phyloP scores from a whole-genome alignment of 2,888 invertebrate species.

The Tipula unca region DNA sequence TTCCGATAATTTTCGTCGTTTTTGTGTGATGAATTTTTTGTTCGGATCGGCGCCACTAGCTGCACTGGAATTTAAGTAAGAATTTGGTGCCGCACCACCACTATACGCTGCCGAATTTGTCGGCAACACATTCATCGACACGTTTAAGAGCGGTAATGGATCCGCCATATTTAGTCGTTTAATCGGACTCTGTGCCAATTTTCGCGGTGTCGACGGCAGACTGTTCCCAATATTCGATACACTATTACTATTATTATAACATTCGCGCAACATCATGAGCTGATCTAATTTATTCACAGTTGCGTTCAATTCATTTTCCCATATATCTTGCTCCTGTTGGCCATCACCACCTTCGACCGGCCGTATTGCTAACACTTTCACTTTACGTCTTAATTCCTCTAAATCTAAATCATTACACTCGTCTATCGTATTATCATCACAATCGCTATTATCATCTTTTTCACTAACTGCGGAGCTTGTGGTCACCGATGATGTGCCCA shows the following conservation, averaged over 20 bases:
- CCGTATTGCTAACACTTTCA: slow-evolving; percentile 62
- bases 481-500: slow-evolving; percentile 46
- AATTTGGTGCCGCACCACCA: not conserved
- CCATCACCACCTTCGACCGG: slow-evolving; percentile 66
- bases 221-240: slow-evolving; percentile 27
- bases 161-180: slow-evolving; percentile 38
- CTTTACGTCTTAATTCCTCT: slow-evolving; percentile 58
- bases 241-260: not conserved
- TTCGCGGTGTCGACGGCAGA: slow-evolving; percentile 38
- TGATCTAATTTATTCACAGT: slow-evolving; percentile 71
- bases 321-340: slow-evolving; percentile 53
- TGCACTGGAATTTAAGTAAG: not conserved
- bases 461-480: slow-evolving; percentile 46
- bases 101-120: slow-evolving; percentile 24
- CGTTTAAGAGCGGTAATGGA: slow-evolving; percentile 40
- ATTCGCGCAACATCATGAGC: slow-evolving; percentile 56
- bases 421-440: slow-evolving; percentile 32
- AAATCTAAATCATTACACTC: slow-evolving; percentile 39
- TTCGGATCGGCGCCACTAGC: not conserved
- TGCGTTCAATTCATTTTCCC: slow-evolving; percentile 68
- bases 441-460: slow-evolving; percentile 35
- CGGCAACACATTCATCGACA: slow-evolving; percentile 41
- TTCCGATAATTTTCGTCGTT: slow-evolving; percentile 4
- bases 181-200: slow-evolving; percentile 30
- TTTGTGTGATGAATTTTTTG: not conserved